Percentiles rank a stretch among this genome's conserved stretches.
Evolutionary conservation across 2,888 invertebrate genomes (phyloP).

Genomic region (Luperina testacea): DNA sequence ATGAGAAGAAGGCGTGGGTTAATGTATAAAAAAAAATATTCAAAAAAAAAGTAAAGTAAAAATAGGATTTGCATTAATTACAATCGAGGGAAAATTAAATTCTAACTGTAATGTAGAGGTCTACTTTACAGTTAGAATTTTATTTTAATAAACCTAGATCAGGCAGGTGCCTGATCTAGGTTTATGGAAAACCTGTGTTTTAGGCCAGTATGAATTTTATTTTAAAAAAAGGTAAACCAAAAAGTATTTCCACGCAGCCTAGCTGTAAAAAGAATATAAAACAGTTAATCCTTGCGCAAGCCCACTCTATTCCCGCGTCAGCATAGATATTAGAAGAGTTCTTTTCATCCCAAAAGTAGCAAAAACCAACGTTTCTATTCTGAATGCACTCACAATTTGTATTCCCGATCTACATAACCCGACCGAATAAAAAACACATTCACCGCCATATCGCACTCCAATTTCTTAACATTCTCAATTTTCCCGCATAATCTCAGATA

Average conservation of each 20-base stretch:
- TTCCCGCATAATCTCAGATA: conserved; percentile 59
- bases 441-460: conserved; percentile 26
- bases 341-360: conserved; percentile 56
- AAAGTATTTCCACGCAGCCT: not conserved
- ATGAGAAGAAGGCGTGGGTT: not conserved
- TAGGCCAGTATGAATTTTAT: not conserved
- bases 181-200: no score
- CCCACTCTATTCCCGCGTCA: conserved; percentile 34
- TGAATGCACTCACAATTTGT: conserved; percentile 63
- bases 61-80: no score
- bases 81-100: no score
- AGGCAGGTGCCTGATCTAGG: no score
- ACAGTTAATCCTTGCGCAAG: conserved; percentile 27
- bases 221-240: not conserved
- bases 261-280: conserved; percentile 2
- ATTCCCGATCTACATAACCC: conserved; percentile 48
- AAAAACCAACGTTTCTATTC: conserved; percentile 49
- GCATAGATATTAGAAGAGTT: conserved; percentile 55
- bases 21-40: not conserved
- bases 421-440: conserved; percentile 60
- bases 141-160: no score
- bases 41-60: no score
- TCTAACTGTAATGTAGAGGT: no score
- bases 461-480: conserved; percentile 61
- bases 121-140: no score